Conservation (phyloP, 1,140 invertebrate genomes). For the Luehdorfia chinensis region DNA sequence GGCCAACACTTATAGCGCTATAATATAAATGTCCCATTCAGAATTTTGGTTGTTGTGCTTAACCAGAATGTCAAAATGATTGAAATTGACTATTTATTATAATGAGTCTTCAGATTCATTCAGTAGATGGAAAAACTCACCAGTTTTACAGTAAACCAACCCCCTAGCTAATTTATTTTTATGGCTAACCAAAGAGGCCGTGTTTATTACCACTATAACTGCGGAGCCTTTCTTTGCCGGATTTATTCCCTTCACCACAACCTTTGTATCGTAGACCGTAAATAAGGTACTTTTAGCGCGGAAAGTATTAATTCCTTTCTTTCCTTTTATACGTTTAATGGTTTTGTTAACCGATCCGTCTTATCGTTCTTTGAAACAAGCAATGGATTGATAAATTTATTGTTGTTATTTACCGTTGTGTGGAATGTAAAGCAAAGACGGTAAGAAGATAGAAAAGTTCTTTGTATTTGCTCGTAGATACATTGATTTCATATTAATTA, state of each 20-base stretch:
- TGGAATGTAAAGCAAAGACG: too few species aligned
- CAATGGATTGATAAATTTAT: neutral
- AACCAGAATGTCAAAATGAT: too few species aligned
- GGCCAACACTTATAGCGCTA: too few species aligned
- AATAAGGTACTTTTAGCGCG: slow-evolving; percentile 29
- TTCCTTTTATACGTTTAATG: slow-evolving; percentile 13
- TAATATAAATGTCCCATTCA: too few species aligned
- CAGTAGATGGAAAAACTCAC: too few species aligned
- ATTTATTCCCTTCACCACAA: slow-evolving; percentile 39
- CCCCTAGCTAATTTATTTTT: slow-evolving; percentile 45
- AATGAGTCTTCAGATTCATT: too few species aligned
- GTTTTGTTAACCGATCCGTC: slow-evolving; percentile 8
- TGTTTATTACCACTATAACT: slow-evolving; percentile 44
- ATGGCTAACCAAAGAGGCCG: slow-evolving; percentile 36
- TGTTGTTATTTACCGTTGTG: too few species aligned
- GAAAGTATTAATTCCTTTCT: slow-evolving; percentile 11
- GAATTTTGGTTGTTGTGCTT: too few species aligned
- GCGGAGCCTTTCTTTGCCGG: slow-evolving; percentile 22
- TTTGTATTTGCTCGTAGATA: too few species aligned
- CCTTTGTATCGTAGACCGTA: slow-evolving; percentile 34
- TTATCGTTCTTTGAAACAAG: neutral
- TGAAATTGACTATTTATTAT: too few species aligned
- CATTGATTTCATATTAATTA: too few species aligned
- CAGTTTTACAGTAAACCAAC: slow-evolving; percentile 8
- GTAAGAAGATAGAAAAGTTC: too few species aligned